Base-by-base conservation (phyloP, 2,888 invertebrate species). In the Monochamus alternatus region DNA sequence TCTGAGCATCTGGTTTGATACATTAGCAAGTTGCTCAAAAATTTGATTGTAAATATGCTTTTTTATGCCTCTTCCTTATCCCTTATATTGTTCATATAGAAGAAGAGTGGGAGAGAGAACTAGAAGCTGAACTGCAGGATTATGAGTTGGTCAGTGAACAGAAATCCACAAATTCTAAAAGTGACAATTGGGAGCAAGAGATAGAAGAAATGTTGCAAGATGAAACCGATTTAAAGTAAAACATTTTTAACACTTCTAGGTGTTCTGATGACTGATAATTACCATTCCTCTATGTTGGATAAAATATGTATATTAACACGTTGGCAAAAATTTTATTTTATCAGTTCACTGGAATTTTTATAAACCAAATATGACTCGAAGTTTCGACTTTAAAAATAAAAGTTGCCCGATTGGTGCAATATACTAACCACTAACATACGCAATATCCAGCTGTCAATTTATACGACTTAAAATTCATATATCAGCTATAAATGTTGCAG, bases 61-160 rank as follows among this genome's bases (percentile, higher is more conserved):
- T 83, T 81, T 84, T 85, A 83, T 85, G 83, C 80, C 84, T 84
- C 81, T 82, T 83, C 80, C 80, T 80, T 76, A 81, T 81, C 81
- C 84, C 81, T 79, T 74, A 80, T 79, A 78, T 84, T 84, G 82
- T 82, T 85, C 83, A 81, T 82, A 80, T 86, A 89, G 89, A 89
- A 94, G 96, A 96, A 90, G 97, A 97, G 91, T 97, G 97, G 97
- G 98, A 98, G 91, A 96, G 95, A 88, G 98, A 98, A 90, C 90
- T 98, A 87, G 97, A 97, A 88, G 97, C 97, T 67, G 98, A 98
- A 90, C 92, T 98, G 83, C 96, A 97, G 89, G 97, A 98, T 88
- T 98, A 96, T 89, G 98, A 98, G 90, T 95, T 98, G 83, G 96
- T 98, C 60, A 90, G 91, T 77, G 92, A 92, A 81, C 90, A 91